These are phyloP conservation scores for Coregonus ussuriensis DNA, from an alignment of 2,797 vertebrate species.

Conservation along the genomic window DNA sequence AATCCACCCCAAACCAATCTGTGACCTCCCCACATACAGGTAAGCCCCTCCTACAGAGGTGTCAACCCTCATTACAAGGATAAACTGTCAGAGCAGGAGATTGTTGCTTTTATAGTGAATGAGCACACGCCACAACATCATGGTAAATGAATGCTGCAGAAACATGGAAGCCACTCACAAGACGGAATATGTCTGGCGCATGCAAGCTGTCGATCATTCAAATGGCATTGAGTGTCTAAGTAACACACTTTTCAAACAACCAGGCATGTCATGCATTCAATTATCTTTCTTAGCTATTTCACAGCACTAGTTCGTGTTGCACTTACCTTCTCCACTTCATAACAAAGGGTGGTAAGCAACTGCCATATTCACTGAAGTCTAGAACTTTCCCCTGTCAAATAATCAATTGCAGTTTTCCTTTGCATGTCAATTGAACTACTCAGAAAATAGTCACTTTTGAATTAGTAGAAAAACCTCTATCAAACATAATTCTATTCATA, in stretches of 20 bases:
- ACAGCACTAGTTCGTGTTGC: neutral
- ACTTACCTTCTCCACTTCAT: neutral
- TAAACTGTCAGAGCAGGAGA: neutral
- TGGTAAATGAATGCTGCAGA: constrained; percentile 32
- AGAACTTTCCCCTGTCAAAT: neutral
- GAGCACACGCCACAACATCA: constrained; percentile 42
- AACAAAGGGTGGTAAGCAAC: neutral
- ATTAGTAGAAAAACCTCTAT: too few relatives aligned
- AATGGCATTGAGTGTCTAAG: constrained; percentile 5
- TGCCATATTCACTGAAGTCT: neutral
- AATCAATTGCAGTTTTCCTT: too few relatives aligned
- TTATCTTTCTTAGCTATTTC: neutral
- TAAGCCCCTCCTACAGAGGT: neutral
- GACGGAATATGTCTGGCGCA: neutral
- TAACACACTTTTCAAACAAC: constrained; percentile 6
- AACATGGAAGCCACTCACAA: constrained; percentile 11
- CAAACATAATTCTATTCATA: too few relatives aligned
- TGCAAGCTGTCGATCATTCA: constrained; percentile 3
- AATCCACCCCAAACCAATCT: neutral
- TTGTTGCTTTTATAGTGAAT: constrained; percentile 36
- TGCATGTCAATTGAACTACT: too few relatives aligned
- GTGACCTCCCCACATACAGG: neutral
- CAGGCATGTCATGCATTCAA: neutral
- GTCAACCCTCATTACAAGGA: neutral
- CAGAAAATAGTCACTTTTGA: too few relatives aligned